phyloP scores from a whole-genome alignment of 2,888 invertebrate species.

The Nowickia ferox region DNA sequence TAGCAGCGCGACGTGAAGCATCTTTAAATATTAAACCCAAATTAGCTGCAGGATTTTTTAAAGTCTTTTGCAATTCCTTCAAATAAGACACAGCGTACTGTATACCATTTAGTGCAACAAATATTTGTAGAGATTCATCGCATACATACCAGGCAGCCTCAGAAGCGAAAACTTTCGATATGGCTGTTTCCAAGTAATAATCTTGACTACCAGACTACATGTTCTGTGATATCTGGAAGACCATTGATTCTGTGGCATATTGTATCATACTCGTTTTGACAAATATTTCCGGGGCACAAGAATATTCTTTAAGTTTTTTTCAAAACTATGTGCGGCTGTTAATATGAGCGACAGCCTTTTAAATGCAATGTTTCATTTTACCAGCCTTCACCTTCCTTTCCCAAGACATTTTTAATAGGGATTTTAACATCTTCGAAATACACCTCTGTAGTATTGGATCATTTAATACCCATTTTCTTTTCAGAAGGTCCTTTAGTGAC shows the following conservation, averaged over 20 bases:
- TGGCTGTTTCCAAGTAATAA: no score
- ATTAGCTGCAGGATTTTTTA: slow-evolving; percentile 96
- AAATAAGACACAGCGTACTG: slow-evolving; percentile 97
- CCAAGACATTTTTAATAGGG: slow-evolving; percentile 94
- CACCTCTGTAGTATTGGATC: slow-evolving; percentile 92
- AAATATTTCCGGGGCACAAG: no score
- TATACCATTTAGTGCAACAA: slow-evolving; percentile 97
- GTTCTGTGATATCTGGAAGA: no score
- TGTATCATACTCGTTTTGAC: no score
- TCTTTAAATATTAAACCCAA: slow-evolving; percentile 95
- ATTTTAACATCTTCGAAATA: slow-evolving; percentile 97
- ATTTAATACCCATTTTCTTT: no score
- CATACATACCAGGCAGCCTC: slow-evolving; percentile 98
- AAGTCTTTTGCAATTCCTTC: slow-evolving; percentile 95
- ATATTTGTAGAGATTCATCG: slow-evolving; percentile 98
- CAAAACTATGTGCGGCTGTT: slow-evolving; percentile 95
- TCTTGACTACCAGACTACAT: no score
- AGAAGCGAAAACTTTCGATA: no score
- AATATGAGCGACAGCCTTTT: slow-evolving; percentile 96
- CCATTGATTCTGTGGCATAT: no score
- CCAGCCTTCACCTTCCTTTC: slow-evolving; percentile 96
- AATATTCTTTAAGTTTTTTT: slow-evolving; percentile 90
- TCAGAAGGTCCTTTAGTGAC: no score
- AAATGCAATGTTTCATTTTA: slow-evolving; percentile 94
- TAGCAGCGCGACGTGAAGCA: slow-evolving; percentile 91